phyloP scores from a whole-genome alignment of 2,888 invertebrate genomes.

The Leptothorax acervorum region DNA sequence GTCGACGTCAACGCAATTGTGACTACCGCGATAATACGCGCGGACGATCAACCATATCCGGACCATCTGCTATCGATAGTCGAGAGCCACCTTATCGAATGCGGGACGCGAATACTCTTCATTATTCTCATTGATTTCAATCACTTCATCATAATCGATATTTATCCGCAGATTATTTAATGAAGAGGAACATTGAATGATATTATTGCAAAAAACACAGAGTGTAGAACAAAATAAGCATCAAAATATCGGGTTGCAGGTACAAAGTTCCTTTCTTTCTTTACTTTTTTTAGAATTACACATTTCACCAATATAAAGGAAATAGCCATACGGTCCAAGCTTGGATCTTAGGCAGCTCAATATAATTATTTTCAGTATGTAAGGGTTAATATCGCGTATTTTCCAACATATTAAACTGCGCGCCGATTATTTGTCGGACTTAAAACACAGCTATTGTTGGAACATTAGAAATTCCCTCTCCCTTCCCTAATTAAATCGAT shows the following conservation, averaged over 20 bases:
- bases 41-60: slow-evolving; percentile 21
- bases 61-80: not conserved
- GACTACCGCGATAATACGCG: slow-evolving; percentile 15
- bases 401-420: too few species aligned
- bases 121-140: slow-evolving; percentile 21
- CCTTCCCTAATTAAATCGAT: too few species aligned
- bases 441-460: too few species aligned
- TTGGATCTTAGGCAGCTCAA: too few species aligned
- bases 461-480: too few species aligned
- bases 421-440: too few species aligned
- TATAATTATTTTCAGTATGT: too few species aligned
- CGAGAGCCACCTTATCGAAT: not conserved
- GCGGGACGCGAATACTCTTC: not conserved
- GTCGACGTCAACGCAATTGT: slow-evolving; percentile 24
- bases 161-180: not conserved
- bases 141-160: not conserved
- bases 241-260: not conserved
- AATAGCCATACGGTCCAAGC: too few species aligned
- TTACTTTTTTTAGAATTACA: not conserved
- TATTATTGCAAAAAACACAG: not conserved
- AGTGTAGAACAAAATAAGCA: not conserved
- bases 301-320: too few species aligned
- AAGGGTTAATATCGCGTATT: too few species aligned
- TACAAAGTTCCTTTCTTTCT: not conserved
- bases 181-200: not conserved